phyloP scores from a whole-genome alignment of 2,113 vertebrate species.

The Engraulis encrasicolus region DNA sequence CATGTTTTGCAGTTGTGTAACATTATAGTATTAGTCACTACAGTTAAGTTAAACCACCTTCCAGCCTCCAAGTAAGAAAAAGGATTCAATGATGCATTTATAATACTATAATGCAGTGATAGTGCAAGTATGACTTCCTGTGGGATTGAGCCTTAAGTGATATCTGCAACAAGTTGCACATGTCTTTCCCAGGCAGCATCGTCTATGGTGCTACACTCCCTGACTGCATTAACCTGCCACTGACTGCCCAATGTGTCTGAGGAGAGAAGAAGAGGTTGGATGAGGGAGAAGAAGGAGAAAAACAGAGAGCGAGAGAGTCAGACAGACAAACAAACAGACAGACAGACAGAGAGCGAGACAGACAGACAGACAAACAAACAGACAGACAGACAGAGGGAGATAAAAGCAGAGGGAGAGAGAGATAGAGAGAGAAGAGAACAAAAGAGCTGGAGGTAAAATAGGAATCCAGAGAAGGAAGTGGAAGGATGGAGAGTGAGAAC shows the following conservation, averaged over 20 bases:
- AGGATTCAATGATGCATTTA: no score
- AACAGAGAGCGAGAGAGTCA: not conserved
- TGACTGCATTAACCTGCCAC: slow-evolving; percentile 35
- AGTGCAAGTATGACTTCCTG: no score
- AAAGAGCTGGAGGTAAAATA: no score
- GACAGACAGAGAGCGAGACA: slow-evolving; percentile 60
- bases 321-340: slow-evolving; percentile 38
- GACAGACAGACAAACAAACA: slow-evolving; percentile 44
- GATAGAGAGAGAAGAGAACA: not conserved
- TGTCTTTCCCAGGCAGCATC: not conserved
- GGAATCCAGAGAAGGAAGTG: slow-evolving; percentile 60
- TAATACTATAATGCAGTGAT: no score
- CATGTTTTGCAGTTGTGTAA: no score
- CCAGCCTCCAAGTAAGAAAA: no score
- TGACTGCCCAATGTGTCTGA: slow-evolving; percentile 47
- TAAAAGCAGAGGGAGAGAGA: slow-evolving; percentile 37
- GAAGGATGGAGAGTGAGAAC: not conserved
- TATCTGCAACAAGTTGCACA: slow-evolving; percentile 17
- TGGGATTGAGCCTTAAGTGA: not conserved
- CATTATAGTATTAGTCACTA: no score
- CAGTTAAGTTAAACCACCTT: no score
- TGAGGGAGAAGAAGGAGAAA: not conserved
- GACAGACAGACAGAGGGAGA: slow-evolving; percentile 48
- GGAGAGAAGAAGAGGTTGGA: slow-evolving; percentile 58
- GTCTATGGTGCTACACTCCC: slow-evolving; percentile 34